Evolutionary conservation across 53 echinoderm and acorn worm species (phyloP).

Genomic region (Holothuria leucospilota): DNA sequence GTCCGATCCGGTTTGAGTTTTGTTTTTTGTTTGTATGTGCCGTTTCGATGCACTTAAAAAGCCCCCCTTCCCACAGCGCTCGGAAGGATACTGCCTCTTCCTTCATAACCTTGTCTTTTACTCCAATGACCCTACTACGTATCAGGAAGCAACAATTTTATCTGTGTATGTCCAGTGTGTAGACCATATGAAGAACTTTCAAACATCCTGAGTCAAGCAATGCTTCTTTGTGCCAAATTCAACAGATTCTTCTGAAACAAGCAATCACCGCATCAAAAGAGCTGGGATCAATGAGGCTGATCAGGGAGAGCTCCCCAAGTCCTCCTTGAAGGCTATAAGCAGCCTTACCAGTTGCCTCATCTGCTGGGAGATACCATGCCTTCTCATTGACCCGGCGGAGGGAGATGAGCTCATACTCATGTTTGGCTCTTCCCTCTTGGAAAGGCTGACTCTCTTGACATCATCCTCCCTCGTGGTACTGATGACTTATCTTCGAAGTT

Average conservation of each 20-base stretch:
- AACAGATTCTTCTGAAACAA: neutral
- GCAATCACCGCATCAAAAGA: neutral
- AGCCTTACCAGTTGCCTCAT: slow-evolving; percentile 11
- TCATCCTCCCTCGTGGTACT: too few relatives aligned
- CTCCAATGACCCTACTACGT: too few relatives aligned
- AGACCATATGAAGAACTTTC: neutral
- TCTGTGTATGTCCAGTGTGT: neutral
- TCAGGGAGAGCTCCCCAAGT: neutral
- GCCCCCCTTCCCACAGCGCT: slow-evolving; percentile 1
- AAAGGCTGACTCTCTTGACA: too few relatives aligned
- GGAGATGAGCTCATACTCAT: too few relatives aligned
- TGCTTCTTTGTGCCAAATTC: neutral
- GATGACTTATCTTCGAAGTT: too few relatives aligned
- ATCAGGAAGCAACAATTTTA: slow-evolving; percentile 1
- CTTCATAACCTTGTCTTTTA: neutral
- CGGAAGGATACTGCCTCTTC: neutral
- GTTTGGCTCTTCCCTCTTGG: too few relatives aligned
- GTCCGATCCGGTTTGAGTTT: too few relatives aligned
- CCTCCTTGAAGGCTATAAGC: neutral
- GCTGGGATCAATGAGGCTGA: neutral
- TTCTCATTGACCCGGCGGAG: neutral
- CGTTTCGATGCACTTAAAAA: too few relatives aligned
- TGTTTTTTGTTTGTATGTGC: too few relatives aligned
- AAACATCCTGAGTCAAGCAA: slow-evolving; percentile 12
- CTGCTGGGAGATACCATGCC: slow-evolving; percentile 3